Evolutionary conservation across 2,797 vertebrate species (phyloP).

Genomic region (Carcharodon carcharias): DNA sequence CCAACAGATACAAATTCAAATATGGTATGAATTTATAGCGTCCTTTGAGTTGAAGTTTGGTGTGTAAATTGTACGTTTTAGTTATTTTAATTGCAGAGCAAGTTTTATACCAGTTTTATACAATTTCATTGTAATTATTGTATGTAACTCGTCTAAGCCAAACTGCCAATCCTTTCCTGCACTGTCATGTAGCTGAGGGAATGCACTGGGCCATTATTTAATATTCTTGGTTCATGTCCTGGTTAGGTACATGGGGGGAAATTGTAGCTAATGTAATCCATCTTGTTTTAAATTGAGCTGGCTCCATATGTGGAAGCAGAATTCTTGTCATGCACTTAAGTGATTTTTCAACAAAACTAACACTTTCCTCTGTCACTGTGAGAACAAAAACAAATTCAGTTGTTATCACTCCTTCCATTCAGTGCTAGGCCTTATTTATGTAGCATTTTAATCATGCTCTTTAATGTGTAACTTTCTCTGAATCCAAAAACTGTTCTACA

Average conservation of each 20-base stretch:
- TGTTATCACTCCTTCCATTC: constrained; percentile 23
- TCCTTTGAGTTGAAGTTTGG: neutral
- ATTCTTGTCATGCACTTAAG: neutral
- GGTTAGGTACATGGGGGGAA: too few relatives aligned
- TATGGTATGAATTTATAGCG: neutral
- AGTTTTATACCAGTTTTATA: neutral
- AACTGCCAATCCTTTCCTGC: neutral
- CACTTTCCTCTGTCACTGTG: constrained; percentile 1
- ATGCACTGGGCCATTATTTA: neutral
- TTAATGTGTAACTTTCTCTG: neutral
- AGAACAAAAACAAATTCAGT: constrained; percentile 6
- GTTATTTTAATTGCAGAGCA: neutral
- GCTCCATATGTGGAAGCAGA: neutral
- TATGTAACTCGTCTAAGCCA: neutral
- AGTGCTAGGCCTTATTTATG: neutral
- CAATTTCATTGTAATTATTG: neutral
- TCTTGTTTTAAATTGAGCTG: neutral
- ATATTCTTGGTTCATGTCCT: neutral
- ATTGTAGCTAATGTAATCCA: neutral
- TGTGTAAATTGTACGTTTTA: neutral
- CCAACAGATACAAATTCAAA: neutral
- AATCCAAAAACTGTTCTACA: neutral
- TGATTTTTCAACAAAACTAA: constrained; percentile 14
- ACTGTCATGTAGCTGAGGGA: neutral
- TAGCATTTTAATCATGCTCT: constrained; percentile 19